Percentiles rank a stretch among this genome's conserved stretches.
These are phyloP conservation scores for Buathra laborator DNA, from an alignment of 2,888 invertebrate genomes.

Conservation along the genomic window DNA sequence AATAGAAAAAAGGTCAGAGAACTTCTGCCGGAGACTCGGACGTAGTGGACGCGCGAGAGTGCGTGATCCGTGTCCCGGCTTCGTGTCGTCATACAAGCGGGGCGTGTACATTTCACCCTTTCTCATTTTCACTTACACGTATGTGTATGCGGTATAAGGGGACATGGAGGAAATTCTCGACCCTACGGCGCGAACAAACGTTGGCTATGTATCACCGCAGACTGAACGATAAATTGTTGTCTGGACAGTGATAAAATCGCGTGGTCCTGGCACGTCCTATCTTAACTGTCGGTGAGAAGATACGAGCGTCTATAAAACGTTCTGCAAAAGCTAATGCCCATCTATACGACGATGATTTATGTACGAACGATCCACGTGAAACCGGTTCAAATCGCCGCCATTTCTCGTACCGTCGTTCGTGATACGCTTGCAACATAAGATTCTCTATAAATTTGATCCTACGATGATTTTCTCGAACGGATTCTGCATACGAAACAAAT, in stretches of 20 bases:
- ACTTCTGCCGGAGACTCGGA: background rate
- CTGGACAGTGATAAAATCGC: slow-evolving; percentile 64
- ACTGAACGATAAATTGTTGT: slow-evolving; percentile 57
- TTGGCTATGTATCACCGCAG: slow-evolving; percentile 43
- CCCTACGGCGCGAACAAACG: slow-evolving; percentile 22
- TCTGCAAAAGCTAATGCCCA: slow-evolving; percentile 59
- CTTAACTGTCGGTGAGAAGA: slow-evolving; percentile 57
- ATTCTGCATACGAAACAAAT: slow-evolving; percentile 22
- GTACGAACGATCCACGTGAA: slow-evolving; percentile 32
- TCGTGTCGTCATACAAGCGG: slow-evolving; percentile 35
- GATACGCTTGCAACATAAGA: slow-evolving; percentile 12
- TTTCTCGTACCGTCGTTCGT: background rate
- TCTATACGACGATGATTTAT: slow-evolving; percentile 66
- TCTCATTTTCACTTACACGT: slow-evolving; percentile 51
- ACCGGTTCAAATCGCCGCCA: slow-evolving; percentile 16
- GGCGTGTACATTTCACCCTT: slow-evolving; percentile 54
- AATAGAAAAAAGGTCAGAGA: slow-evolving; percentile 26
- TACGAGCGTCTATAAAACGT: slow-evolving; percentile 65
- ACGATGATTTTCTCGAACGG: slow-evolving; percentile 6
- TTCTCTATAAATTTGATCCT: background rate
- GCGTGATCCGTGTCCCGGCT: slow-evolving; percentile 38
- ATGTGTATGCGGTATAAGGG: background rate
- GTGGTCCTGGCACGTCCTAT: slow-evolving; percentile 41
- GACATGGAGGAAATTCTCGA: slow-evolving; percentile 31
- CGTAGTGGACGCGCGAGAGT: slow-evolving; percentile 13